Conservation (phyloP, 2,888 invertebrate genomes). For the Lymantria dispar region DNA sequence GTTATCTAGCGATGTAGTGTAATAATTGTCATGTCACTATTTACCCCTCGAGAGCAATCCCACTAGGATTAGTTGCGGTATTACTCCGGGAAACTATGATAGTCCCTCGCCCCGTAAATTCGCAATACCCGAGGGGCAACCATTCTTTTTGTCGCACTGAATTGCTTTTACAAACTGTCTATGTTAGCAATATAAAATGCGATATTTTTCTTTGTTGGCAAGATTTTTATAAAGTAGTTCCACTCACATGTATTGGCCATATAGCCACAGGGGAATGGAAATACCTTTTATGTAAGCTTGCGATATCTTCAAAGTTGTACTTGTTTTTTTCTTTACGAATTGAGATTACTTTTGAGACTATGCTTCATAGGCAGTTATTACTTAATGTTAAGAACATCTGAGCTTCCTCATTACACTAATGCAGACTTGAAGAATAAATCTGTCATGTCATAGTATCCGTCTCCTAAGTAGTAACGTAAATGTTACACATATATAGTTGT, state of each 20-base stretch:
- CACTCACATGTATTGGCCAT: background rate
- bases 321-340: background rate
- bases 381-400: background rate
- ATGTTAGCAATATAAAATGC: conserved; percentile 14
- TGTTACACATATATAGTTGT: too few relatives aligned
- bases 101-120: conserved; percentile 38
- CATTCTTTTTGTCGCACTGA: conserved; percentile 30
- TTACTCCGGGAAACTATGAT: conserved; percentile 36
- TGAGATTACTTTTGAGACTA: background rate
- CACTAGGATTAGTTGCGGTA: conserved; percentile 46
- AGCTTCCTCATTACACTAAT: too few relatives aligned
- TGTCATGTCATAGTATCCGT: too few relatives aligned
- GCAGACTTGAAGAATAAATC: too few relatives aligned
- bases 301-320: background rate
- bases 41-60: conserved; percentile 40
- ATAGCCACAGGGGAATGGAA: background rate
- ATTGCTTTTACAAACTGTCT: conserved; percentile 29
- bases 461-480: too few relatives aligned
- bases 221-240: background rate
- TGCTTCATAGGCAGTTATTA: background rate
- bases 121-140: conserved; percentile 26
- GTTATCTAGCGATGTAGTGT: conserved; percentile 41
- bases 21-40: conserved; percentile 52
- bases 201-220: conserved; percentile 15
- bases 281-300: background rate